Base-by-base conservation (phyloP, 2,113 vertebrate species). In the Symphodus melops region DNA sequence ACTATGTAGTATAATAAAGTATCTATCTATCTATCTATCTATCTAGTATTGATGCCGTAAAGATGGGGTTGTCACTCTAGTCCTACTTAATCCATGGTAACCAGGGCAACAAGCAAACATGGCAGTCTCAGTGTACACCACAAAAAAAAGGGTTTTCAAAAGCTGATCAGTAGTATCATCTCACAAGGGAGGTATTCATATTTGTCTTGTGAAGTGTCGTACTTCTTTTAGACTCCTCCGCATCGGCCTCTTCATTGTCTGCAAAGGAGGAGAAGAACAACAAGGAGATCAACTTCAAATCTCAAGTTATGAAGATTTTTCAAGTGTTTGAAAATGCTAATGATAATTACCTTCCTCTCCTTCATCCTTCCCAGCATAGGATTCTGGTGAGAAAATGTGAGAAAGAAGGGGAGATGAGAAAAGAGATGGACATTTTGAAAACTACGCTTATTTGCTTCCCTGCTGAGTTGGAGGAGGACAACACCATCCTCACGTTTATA, bases 241-340 rank as follows among this genome's bases (percentile, higher is more conserved):
- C 72, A 4, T 67, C 48, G 10, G 41, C 55, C 11, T 86, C 86
- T 56, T 88, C 75, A 10, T 64, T 28, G 4, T 81, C 89, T 90
- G 64, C 12, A 68, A 63, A 68, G 25, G 25, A 25, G 11, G 8
- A 77, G 5, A 67, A 25, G 19, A 79, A 79, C 9, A 62, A 6
- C 6, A 33, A 39, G 11, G 8, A 77, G 5, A 67, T 3, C 19
- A 53, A 72, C 5, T 51, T 20, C 54, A 57, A 69, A 21, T 12
- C n/a, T 58, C 23, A n/a, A 46, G 13, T 23, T 14, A 52, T 0
- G 16, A 52, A 39, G 1, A 36, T 54, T 25, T 28, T 77, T 37
- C 11, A 33, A 13, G n/a, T 6, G 54, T 20, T 5, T 16, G 8
- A 48, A 25, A 48, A 17, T 19, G 14, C 46, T 8, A n/a, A 46